Conservation (phyloP, 2,888 invertebrate genomes). For the Drosophila leonis region DNA sequence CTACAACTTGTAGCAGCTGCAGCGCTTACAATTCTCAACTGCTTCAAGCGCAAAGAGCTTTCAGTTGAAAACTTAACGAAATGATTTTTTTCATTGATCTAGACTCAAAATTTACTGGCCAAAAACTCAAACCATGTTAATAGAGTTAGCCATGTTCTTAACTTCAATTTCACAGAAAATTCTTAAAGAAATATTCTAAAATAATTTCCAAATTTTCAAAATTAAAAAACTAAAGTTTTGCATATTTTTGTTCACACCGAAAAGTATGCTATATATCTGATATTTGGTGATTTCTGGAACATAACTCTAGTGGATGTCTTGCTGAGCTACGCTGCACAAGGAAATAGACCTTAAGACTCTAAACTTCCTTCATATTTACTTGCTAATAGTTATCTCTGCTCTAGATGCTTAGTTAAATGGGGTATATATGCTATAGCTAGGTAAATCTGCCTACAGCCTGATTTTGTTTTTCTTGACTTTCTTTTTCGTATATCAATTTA, state of each 20-base stretch:
- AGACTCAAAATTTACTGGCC: neutral
- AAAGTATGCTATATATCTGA: neutral
- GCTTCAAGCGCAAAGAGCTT: neutral
- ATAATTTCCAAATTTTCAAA: neutral
- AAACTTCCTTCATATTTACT: conserved; percentile 16
- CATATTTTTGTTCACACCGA: neutral
- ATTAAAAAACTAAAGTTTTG: neutral
- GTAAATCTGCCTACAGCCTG: conserved; percentile 45
- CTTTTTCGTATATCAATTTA: conserved; percentile 33
- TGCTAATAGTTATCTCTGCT: conserved; percentile 38
- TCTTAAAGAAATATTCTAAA: neutral
- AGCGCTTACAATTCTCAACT: conserved; percentile 12
- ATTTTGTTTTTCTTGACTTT: conserved; percentile 34
- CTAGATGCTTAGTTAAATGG: conserved; percentile 11
- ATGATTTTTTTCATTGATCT: conserved; percentile 7
- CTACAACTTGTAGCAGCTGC: neutral
- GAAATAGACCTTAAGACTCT: conserved; percentile 38
- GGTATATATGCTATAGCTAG: conserved; percentile 28
- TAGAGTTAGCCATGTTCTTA: neutral
- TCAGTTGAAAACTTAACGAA: no score
- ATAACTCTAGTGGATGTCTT: conserved; percentile 2
- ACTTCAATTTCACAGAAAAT: neutral
- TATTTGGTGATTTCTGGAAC: neutral
- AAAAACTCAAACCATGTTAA: neutral
- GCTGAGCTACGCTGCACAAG: conserved; percentile 43